Conservation (phyloP, 2,888 invertebrate genomes). For the Ormyrus thymus region DNA sequence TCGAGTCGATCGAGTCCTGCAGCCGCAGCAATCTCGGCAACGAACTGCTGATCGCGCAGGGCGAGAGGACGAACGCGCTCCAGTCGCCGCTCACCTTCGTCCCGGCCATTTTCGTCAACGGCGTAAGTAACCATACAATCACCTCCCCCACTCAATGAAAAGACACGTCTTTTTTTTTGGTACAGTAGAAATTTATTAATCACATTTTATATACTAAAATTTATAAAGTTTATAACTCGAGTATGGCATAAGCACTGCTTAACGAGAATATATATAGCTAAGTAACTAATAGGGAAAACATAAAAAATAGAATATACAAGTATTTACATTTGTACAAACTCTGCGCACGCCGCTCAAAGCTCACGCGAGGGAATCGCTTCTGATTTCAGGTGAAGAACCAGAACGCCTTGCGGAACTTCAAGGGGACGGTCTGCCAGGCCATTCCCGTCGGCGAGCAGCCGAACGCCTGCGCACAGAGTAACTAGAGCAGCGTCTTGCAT, state of each 20-base stretch:
- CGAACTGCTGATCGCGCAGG: constrained; percentile 70
- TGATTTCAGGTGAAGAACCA: constrained; percentile 36
- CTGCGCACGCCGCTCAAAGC: neutral
- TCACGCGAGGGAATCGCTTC: neutral
- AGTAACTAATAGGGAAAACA: neutral
- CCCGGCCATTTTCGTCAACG: constrained; percentile 74
- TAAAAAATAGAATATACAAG: constrained; percentile 50
- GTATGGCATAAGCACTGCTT: neutral
- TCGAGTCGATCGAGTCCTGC: constrained; percentile 65
- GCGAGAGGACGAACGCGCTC: constrained; percentile 70
- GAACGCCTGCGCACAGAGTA: neutral
- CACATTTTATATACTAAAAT: constrained; percentile 39
- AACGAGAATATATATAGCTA: neutral
- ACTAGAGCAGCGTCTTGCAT: neutral
- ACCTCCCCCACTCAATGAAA: neutral
- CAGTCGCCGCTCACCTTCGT: constrained; percentile 70
- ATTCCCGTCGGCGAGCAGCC: constrained; percentile 24
- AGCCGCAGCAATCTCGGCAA: constrained; percentile 64
- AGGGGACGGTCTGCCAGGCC: constrained; percentile 10
- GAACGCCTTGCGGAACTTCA: constrained; percentile 37
- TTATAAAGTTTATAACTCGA: constrained; percentile 19
- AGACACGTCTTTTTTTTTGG: constrained; percentile 9
- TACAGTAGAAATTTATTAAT: constrained; percentile 39
- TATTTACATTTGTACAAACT: constrained; percentile 50
- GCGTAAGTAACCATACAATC: constrained; percentile 64